phyloP scores from a whole-genome alignment of 2,797 vertebrate genomes.

The Potorous gilbertii region DNA sequence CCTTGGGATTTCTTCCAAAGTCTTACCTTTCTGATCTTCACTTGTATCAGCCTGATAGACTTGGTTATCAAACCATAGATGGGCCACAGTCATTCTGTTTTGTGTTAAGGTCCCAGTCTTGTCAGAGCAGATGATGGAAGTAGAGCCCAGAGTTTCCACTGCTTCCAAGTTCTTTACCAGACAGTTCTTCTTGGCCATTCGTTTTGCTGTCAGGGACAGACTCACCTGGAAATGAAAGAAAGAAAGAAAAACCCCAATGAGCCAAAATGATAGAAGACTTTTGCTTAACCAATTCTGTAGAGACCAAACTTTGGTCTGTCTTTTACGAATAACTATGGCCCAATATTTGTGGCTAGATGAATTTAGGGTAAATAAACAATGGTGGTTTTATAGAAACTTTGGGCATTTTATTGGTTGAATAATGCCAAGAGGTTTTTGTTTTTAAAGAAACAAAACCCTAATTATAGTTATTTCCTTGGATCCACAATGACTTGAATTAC shows the following conservation, averaged over 20 bases:
- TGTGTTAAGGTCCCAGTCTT: constrained; percentile 89
- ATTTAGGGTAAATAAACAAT: background rate
- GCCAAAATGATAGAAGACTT: background rate
- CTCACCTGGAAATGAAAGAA: constrained; percentile 81
- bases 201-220: constrained; percentile 87
- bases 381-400: background rate
- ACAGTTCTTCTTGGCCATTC: constrained; percentile 90
- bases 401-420: background rate
- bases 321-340: background rate
- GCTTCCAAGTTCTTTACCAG: constrained; percentile 89
- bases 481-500: background rate
- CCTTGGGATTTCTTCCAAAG: background rate
- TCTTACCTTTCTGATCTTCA: constrained; percentile 86
- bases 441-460: background rate
- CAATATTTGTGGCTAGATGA: background rate
- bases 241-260: background rate
- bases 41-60: constrained; percentile 87
- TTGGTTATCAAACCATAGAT: constrained; percentile 88
- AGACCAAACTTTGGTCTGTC: background rate
- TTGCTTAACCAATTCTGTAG: background rate
- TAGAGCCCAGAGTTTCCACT: constrained; percentile 87
- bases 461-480: background rate
- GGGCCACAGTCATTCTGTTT: constrained; percentile 88
- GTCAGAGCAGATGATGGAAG: constrained; percentile 88
- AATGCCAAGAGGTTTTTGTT: background rate